Percentiles rank a stretch among this genome's conserved stretches.
Evolutionary conservation across 2,113 vertebrate species (phyloP).

Genomic region (Petrocephalus zakoni): DNA sequence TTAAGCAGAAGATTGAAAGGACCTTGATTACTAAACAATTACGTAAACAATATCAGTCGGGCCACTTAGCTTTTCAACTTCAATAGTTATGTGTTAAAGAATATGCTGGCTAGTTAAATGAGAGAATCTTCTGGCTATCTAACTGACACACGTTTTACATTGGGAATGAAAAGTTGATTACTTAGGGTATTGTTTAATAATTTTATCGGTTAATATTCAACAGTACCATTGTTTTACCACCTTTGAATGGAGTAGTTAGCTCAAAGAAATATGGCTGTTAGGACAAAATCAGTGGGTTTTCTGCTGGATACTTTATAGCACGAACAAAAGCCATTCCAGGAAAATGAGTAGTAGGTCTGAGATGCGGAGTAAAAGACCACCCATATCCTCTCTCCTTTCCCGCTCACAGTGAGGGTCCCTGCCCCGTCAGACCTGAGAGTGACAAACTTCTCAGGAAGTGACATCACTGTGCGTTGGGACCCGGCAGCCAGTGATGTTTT

Average conservation of each 20-base stretch:
- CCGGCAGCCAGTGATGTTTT: slow-evolving; percentile 72
- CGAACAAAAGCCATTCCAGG: background rate
- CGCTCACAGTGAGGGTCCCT: slow-evolving; percentile 73
- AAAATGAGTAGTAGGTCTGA: background rate
- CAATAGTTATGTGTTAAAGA: background rate
- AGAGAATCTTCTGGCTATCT: background rate
- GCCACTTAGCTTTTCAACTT: background rate
- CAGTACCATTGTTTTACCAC: background rate
- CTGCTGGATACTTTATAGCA: background rate
- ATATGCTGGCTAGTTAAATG: background rate
- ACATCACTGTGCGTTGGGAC: slow-evolving; percentile 73
- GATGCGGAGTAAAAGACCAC: background rate
- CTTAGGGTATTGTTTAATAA: no score
- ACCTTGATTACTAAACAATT: background rate
- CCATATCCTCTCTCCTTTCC: background rate
- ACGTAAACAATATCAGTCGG: background rate
- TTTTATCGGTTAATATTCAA: no score
- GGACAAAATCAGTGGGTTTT: background rate
- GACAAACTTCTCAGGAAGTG: slow-evolving; percentile 67
- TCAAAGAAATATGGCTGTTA: background rate
- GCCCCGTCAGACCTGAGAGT: slow-evolving; percentile 70
- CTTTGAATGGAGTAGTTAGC: background rate
- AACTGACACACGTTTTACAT: no score
- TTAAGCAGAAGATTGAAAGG: background rate
- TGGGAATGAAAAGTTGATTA: no score